Evolutionary conservation across 2,797 vertebrate genomes (phyloP), one percentile per base, ranked within the genome.

Genomic region (Neostethus bicornis): DNA sequence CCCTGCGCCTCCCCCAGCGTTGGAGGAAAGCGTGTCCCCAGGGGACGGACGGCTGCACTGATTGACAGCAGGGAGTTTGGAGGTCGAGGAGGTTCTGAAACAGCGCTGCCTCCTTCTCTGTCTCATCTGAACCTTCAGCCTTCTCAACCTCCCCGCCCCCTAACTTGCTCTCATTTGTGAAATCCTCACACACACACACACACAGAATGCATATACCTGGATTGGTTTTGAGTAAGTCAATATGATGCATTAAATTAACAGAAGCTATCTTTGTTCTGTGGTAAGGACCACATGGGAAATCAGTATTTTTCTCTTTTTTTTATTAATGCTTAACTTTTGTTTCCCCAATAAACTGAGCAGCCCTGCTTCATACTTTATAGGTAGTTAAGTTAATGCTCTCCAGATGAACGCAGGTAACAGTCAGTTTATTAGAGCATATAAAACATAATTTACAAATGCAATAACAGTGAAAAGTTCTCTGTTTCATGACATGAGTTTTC

Each of bases 61-160:
- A 92, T 89, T 92, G 92, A 92, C 91, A 93, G 90, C 83, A 77
- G 85, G 71, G 91, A 87, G 87, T 91, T 88, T 87, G 88, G 87
- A 90, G 90, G 88, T 91, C 86, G 83, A 87, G 84, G 71, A 85
- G 84, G 80, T 83, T 91, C 80, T 83, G 82, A 91, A 92, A 87
- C 76, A 77, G 66, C 43, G n/a, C 73, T 70, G 67, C 54, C 53
- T 80, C 69, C 76, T 72, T 79, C 77, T 77, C 67, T 35, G 34
- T 77, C 70, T 77, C 77, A 75, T 78, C 73, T 61, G 68, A 63
- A 75, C 81, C 72, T 73, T 60, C 70, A 62, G 65, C 69, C 35
- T 64, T 62, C 67, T 77, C 77, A 16, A 16, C 14, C 31, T 55
- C 70, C 21, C 38, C 41, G 56, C 60, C 64, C 35, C 73, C 77